Base-by-base conservation (phyloP, 2,113 vertebrate genomes). In the Jaculus jaculus region DNA sequence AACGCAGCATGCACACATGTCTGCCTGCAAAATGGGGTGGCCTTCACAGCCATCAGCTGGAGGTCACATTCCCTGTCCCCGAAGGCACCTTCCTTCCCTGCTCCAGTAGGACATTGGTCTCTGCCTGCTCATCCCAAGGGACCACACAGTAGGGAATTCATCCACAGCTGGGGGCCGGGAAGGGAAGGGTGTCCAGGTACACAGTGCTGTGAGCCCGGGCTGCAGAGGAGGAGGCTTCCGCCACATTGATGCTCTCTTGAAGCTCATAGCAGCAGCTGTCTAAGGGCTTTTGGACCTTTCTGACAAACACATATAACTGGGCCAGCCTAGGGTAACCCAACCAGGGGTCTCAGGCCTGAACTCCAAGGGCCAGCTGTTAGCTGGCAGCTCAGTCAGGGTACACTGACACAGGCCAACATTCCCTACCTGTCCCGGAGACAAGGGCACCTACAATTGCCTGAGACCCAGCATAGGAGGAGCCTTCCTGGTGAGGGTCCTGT, bases 331-430 rank as follows among this genome's bases (percentile, higher is more conserved):
- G 20, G 11, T 6, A 37, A 12, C 28, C 47, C 20, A 28, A 6
- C 26, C 47, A 37, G 65, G 71, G 42, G 7, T 17, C 30, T 37
- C 0, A 47, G 39, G 66, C 34, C 30, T 66, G 15, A 21, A 5
- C 42, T 30, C 75, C 32, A 1, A 34, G 30, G 37, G 51, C 0
- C 3, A 32, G n/a, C 13, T 39, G 28, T 34, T 4, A 23, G 73
- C 28, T n/a, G 16, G 58, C 28, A 0, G 20, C 80, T 39, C 23
- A n/a, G 32, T 20, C 11, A 69, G 54, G 79, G 24, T 23, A 9
- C 9, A 24, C 28, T 12, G 47, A 11, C 16, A 0, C 0, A 0
- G 39, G 21, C 1, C 42, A n/a, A 9, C 0, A 66, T 17, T 39
- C 30, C 66, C 66, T 60, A 39, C 58, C n/a, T n/a, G 42, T 28